Conservation (phyloP, 2,113 vertebrate genomes). For the Hemiprocne comata region DNA sequence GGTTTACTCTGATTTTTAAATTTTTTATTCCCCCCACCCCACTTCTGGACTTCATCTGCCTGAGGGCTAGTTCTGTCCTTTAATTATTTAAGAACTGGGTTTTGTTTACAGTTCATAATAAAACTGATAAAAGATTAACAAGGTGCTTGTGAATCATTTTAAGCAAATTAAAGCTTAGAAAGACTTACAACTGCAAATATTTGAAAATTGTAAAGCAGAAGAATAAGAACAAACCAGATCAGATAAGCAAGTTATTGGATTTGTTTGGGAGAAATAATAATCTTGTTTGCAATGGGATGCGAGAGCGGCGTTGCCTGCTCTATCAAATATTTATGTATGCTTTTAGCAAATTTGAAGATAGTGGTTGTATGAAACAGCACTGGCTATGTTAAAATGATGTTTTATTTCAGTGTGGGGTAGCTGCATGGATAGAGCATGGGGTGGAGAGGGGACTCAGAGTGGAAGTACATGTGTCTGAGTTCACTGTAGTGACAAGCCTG, state of each 20-base stretch:
- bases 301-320: neutral
- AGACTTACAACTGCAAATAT: conserved; percentile 57
- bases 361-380: neutral
- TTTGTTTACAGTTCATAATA: conserved; percentile 76
- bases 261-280: conserved; percentile 24
- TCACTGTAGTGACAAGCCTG: neutral
- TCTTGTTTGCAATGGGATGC: neutral
- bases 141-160: conserved; percentile 63
- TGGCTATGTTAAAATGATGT: neutral
- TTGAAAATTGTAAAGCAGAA: conserved; percentile 29
- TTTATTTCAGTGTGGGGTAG: neutral
- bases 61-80: conserved; percentile 53
- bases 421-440: neutral
- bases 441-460: neutral
- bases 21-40: neutral
- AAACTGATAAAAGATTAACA: conserved; percentile 73
- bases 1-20: conserved; percentile 16
- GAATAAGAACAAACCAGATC: neutral
- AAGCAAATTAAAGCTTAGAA: conserved; percentile 58
- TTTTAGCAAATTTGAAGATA: conserved; percentile 46
- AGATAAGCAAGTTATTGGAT: conserved; percentile 42
- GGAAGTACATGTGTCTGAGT: accelerated
- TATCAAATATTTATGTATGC: conserved; percentile 42
- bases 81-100: conserved; percentile 72
- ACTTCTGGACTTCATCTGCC: conserved; percentile 20